Conservation (phyloP, 2,113 vertebrate species). For the Cyanocitta stelleri region DNA sequence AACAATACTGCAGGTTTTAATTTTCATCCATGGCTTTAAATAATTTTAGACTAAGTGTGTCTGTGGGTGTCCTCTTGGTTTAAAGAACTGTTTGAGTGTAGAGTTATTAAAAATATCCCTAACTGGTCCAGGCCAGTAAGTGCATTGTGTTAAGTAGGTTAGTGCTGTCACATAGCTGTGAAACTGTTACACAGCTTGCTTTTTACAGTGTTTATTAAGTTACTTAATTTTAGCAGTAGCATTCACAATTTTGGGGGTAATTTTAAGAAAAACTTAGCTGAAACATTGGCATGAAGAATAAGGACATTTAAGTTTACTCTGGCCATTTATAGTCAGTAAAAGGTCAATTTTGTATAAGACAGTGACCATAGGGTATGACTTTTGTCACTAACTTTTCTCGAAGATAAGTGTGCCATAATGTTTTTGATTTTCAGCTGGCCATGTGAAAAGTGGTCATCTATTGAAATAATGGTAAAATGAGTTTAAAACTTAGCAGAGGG, state of each 20-base stretch:
- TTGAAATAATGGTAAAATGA: not conserved
- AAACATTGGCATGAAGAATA: not conserved
- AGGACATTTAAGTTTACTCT: not conserved
- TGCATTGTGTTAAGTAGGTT: not conserved
- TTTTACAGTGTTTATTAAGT: not conserved
- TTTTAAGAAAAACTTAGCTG: not conserved
- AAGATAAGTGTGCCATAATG: conserved; percentile 44
- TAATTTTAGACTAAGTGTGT: not conserved
- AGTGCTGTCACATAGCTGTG: not conserved
- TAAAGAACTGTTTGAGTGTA: not conserved
- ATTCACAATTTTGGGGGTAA: not conserved
- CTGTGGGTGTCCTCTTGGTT: not conserved
- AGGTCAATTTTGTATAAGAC: not conserved
- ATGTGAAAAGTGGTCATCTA: not conserved
- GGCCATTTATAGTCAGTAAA: not conserved
- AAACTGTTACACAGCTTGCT: not conserved
- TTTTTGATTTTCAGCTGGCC: conserved; percentile 53
- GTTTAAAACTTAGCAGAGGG: not conserved
- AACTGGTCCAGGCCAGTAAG: not conserved
- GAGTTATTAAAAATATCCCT: not conserved
- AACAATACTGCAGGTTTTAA: not conserved
- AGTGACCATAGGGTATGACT: not conserved
- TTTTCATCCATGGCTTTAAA: not conserved
- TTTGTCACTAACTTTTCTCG: not conserved
- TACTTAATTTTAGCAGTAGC: not conserved